Evolutionary conservation across 2,113 vertebrate genomes (phyloP).

Genomic region (Callaeas wilsoni): DNA sequence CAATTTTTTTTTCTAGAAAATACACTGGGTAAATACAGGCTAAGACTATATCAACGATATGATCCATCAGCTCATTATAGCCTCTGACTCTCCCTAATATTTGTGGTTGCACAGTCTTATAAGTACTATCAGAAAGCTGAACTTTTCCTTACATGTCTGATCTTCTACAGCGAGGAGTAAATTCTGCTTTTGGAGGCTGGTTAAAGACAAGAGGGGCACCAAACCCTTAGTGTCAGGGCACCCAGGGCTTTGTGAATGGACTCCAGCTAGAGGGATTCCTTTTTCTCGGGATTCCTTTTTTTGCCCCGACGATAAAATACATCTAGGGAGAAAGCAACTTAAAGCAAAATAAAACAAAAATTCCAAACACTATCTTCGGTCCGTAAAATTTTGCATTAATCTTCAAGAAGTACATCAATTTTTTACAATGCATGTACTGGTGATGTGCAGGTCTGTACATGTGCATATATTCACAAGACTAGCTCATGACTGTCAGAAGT

Average conservation of each 20-base stretch:
- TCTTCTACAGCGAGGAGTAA: background rate
- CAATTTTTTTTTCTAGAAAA: background rate
- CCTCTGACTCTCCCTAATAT: background rate
- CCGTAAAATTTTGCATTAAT: background rate
- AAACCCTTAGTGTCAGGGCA: background rate
- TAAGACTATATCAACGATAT: background rate
- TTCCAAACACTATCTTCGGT: background rate
- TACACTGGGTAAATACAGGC: background rate
- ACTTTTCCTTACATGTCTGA: background rate
- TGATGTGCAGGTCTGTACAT: background rate
- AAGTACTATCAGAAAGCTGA: background rate
- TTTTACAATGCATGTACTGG: background rate
- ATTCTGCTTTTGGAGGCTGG: background rate
- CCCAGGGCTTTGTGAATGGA: background rate
- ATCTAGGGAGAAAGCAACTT: background rate
- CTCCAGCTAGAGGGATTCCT: no score
- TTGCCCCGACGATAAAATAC: background rate
- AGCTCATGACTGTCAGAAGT: background rate
- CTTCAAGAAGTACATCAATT: background rate
- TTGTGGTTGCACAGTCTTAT: background rate
- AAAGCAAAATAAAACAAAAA: background rate
- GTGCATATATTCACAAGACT: background rate
- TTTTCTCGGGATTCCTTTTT: no score
- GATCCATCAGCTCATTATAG: background rate
- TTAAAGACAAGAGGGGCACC: background rate